These are phyloP conservation scores for Andrena camellia DNA, from an alignment of 2,888 invertebrate genomes.

Conservation along the genomic window DNA sequence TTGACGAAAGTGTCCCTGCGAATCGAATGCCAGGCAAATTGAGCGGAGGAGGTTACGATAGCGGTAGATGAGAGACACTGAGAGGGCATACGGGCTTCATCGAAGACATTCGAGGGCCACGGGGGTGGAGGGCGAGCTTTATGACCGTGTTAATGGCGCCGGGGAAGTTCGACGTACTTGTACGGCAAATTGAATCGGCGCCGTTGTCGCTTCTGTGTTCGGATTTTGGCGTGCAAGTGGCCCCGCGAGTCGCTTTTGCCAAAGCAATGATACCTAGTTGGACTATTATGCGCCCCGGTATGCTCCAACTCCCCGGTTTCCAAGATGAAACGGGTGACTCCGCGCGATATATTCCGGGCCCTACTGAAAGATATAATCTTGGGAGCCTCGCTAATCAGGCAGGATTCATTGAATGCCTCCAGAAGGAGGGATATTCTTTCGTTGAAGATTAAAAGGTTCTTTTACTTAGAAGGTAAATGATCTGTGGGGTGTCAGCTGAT, in stretches of 20 bases:
- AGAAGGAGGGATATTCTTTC: too few relatives aligned
- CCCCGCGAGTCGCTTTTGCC: conserved; percentile 11
- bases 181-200: conserved; percentile 42
- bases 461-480: too few relatives aligned
- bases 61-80: conserved; percentile 34
- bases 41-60: neutral
- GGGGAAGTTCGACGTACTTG: conserved; percentile 38
- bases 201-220: conserved; percentile 18
- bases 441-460: too few relatives aligned
- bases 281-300: too few relatives aligned
- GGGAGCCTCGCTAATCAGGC: too few relatives aligned
- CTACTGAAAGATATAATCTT: too few relatives aligned
- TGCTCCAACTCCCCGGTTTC: too few relatives aligned
- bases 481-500: too few relatives aligned
- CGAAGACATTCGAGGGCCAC: conserved; percentile 26
- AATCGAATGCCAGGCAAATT: conserved; percentile 1
- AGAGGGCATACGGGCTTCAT: conserved; percentile 10
- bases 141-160: conserved; percentile 49
- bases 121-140: conserved; percentile 31
- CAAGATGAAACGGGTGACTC: too few relatives aligned
- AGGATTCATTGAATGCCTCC: too few relatives aligned
- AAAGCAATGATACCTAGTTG: neutral
- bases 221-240: neutral
- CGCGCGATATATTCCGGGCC: too few relatives aligned
- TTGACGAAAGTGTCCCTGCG: conserved; percentile 90